Evolutionary conservation across 2,113 vertebrate species (phyloP).

Genomic region (Stegostoma tigrinum): DNA sequence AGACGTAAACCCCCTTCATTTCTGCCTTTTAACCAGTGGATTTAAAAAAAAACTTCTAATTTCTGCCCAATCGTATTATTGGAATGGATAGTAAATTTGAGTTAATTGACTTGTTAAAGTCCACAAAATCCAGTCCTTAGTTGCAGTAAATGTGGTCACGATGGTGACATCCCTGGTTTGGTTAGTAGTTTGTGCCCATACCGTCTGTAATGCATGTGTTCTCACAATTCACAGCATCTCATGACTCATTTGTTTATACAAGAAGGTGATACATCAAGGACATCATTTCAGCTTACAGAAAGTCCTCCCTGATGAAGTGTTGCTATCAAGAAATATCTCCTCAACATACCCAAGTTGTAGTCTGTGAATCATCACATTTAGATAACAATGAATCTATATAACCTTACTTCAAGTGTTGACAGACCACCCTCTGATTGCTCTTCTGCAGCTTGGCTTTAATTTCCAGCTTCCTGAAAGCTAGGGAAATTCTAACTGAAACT

Average conservation of each 20-base stretch:
- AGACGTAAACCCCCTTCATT: too few relatives aligned
- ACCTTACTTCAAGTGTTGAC: not conserved
- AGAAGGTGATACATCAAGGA: not conserved
- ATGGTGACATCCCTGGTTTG: not conserved
- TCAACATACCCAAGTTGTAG: not conserved
- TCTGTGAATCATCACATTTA: not conserved
- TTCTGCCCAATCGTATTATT: too few relatives aligned
- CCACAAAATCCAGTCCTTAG: not conserved
- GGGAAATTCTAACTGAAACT: not conserved
- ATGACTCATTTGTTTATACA: not conserved
- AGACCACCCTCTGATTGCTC: not conserved
- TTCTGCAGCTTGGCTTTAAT: not conserved
- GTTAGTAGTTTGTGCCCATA: not conserved
- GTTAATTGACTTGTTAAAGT: too few relatives aligned
- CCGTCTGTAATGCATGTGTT: not conserved
- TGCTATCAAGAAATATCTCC: conserved; percentile 14
- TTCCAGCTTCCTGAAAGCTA: not conserved
- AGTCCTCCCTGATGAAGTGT: not conserved
- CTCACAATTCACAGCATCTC: not conserved
- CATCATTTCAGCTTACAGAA: not conserved
- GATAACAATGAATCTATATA: not conserved
- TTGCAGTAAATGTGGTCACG: not conserved
- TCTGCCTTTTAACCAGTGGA: too few relatives aligned
- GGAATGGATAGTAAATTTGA: too few relatives aligned
- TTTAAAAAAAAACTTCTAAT: too few relatives aligned